Conservation (phyloP, 35 echinoderm and acorn worm species). For the Chiridota heheva region DNA sequence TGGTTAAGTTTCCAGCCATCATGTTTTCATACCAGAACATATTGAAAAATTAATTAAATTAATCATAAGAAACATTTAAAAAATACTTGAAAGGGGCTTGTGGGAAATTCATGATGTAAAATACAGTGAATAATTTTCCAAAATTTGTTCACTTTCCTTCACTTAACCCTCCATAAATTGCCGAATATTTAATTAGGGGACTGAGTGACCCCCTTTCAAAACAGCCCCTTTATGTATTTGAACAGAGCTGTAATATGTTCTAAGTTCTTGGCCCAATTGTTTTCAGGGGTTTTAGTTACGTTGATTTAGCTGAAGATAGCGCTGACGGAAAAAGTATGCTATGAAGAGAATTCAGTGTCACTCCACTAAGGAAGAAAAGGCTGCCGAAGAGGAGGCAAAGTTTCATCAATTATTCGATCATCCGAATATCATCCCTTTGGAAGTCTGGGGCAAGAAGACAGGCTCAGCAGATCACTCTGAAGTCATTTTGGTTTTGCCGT, state of each 20-base stretch:
- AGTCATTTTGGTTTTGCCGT: conserved; percentile 72
- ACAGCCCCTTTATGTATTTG: background rate
- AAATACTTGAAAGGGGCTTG: background rate
- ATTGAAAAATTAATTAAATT: no score
- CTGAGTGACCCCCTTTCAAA: background rate
- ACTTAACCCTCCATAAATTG: background rate
- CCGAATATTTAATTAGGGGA: background rate
- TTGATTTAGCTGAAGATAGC: conserved; percentile 83
- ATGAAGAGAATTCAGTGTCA: conserved; percentile 90
- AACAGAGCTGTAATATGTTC: background rate
- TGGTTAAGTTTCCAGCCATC: no score
- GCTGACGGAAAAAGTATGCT: conserved; percentile 73
- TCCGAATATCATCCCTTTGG: conserved; percentile 71
- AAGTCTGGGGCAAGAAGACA: conserved; percentile 57
- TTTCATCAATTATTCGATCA: conserved; percentile 73
- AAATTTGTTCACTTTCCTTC: background rate
- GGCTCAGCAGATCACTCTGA: conserved; percentile 55
- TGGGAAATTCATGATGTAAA: background rate
- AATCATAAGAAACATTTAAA: no score
- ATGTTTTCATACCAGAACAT: no score
- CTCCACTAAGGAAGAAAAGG: conserved; percentile 50
- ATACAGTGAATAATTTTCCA: background rate
- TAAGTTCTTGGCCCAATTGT: conserved; percentile 15
- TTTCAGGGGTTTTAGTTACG: conserved; percentile 85
- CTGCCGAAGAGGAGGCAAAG: conserved; percentile 75